A percentile compares a stretch with the other conserved stretches of the same genome.
These are phyloP conservation scores for Pammene aurita DNA, from an alignment of 2,888 invertebrate species.

Conservation along the genomic window DNA sequence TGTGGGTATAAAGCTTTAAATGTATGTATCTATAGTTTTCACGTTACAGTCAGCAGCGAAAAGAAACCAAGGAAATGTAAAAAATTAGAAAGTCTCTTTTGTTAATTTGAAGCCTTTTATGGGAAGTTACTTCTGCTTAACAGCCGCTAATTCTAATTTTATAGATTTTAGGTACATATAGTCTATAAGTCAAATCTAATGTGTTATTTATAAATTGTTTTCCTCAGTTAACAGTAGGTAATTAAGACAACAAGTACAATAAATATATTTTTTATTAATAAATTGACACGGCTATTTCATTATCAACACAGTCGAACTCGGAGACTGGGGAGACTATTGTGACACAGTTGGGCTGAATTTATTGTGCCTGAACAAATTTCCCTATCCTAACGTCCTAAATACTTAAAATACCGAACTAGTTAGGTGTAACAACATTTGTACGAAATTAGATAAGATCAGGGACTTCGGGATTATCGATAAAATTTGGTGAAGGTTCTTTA, in stretches of 20 bases:
- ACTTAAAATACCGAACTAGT: too few relatives aligned
- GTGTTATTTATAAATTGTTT: conserved; percentile 12
- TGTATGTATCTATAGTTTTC: not conserved
- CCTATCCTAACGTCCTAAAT: too few relatives aligned
- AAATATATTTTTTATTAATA: conserved; percentile 15
- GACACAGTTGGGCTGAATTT: not conserved
- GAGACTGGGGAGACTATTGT: not conserved
- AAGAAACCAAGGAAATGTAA: not conserved
- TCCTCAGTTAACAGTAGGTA: conserved; percentile 6
- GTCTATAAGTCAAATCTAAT: conserved; percentile 3
- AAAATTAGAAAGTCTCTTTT: too few relatives aligned
- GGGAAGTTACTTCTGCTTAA: not conserved
- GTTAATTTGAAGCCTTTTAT: too few relatives aligned
- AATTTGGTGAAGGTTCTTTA: conserved; percentile 69
- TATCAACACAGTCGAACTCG: not conserved
- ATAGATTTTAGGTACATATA: not conserved
- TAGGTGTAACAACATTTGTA: too few relatives aligned
- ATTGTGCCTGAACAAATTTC: not conserved
- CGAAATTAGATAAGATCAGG: conserved; percentile 81
- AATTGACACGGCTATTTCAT: not conserved
- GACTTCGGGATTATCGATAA: conserved; percentile 85
- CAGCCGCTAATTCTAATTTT: not conserved
- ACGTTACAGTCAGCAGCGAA: not conserved
- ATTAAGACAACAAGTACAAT: not conserved
- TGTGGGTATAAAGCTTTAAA: conserved; percentile 29